These are phyloP conservation scores for Sylvia atricapilla DNA, from an alignment of 2,113 vertebrate species.

Conservation along the genomic window DNA sequence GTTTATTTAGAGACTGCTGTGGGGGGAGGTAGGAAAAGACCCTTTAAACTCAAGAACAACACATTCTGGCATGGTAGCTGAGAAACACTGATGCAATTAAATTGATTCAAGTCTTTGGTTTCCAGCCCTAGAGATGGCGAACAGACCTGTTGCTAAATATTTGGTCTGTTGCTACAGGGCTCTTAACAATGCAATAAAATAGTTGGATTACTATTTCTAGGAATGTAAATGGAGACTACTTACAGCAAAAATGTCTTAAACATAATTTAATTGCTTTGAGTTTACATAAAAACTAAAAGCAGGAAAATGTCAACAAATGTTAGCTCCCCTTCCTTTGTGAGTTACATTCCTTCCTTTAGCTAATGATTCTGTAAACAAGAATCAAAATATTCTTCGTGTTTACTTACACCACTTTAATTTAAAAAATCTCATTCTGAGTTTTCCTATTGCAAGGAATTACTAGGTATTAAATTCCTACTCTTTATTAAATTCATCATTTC, in stretches of 20 bases:
- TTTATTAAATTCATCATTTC: neutral
- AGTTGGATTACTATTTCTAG: slow-evolving; percentile 68
- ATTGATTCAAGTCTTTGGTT: slow-evolving; percentile 67
- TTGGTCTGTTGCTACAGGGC: slow-evolving; percentile 53
- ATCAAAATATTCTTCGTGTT: slow-evolving; percentile 59
- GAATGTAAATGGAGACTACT: slow-evolving; percentile 70
- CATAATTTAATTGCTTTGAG: slow-evolving; percentile 75
- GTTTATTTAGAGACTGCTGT: slow-evolving; percentile 69
- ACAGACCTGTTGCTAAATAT: slow-evolving; percentile 53
- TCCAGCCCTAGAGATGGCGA: slow-evolving; percentile 68
- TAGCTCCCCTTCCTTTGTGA: slow-evolving; percentile 68
- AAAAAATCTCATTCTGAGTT: slow-evolving; percentile 46
- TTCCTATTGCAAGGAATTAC: neutral
- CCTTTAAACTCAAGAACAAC: slow-evolving; percentile 35
- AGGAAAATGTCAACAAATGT: slow-evolving; percentile 78
- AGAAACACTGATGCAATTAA: slow-evolving; percentile 56
- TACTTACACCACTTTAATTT: slow-evolving; percentile 74
- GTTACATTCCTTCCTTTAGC: slow-evolving; percentile 51
- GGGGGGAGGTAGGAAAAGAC: slow-evolving; percentile 17
- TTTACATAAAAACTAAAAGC: slow-evolving; percentile 77
- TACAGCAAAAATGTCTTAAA: slow-evolving; percentile 73
- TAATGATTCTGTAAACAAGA: slow-evolving; percentile 63
- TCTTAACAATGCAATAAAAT: slow-evolving; percentile 61
- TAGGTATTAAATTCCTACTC: neutral
- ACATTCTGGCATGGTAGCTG: neutral